Evolutionary conservation across 2,888 invertebrate genomes (phyloP), one percentile per base, ranked within the genome.

Genomic region (Dermolepida albohirtum): DNA sequence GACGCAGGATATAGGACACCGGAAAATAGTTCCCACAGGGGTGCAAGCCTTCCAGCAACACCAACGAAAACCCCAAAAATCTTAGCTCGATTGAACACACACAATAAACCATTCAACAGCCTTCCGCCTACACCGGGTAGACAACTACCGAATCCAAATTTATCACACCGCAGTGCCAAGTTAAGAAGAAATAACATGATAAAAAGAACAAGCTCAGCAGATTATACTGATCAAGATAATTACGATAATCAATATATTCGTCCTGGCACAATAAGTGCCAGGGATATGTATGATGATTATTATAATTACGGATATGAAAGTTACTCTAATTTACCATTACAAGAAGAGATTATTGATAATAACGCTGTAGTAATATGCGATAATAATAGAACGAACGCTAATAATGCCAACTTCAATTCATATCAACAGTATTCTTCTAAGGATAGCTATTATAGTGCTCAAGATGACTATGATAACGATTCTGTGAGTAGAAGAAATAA

Each of bases 291-390:
- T 81, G 89, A 89, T 81, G 89, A 90, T 79, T 88, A 90, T 82
- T 90, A 90, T 79, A 90, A 89, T 81, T 89, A 89, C 81, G 89
- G 89, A 81, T 90, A 90, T 84, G 87, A 87, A 76, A 90, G 89
- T 82, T 87, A 87, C 76, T 90, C 90, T 81, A 90, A 89, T 81
- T 81, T 89, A 74, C 85, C 85, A 64, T 74, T 71, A 22, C 77
- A 79, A 64, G 76, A 74, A 12, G 78, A 77, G 57, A 77, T 77
- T 39, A 34, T 74, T 57, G 68, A 66, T 55, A 68, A 51, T 59
- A 64, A 57, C 59, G 69, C 66, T 66, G 74, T 71, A 55, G 69
- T 71, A 16, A 49, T 55, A 17, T 64, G 71, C 70, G 54, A 57
- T 66, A 62, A 34, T 14, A 65, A 49, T 44, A 10, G 29, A 34